phyloP scores from a whole-genome alignment of 2,888 invertebrate species.

The Tetranychus piercei region DNA sequence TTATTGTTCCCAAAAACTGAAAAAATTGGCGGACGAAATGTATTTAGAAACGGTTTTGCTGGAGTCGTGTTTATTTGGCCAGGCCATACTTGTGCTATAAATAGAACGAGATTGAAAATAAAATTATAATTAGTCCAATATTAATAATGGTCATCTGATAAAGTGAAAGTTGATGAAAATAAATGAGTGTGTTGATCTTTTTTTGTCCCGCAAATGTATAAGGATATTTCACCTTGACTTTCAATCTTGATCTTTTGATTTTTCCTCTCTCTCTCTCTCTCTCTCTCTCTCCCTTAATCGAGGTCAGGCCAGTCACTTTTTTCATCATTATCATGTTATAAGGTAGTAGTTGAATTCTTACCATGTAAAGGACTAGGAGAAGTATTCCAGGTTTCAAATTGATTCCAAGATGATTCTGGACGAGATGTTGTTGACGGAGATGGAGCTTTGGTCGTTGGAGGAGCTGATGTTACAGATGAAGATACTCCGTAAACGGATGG shows the following conservation, averaged over 20 bases:
- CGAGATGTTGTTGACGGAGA: not conserved
- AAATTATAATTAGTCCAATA: constrained; percentile 1
- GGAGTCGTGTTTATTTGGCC: constrained; percentile 13
- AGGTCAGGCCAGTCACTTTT: not conserved
- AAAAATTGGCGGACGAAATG: constrained; percentile 18
- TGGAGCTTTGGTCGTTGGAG: not conserved
- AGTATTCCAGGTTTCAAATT: constrained; percentile 18
- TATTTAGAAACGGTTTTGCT: constrained; percentile 13
- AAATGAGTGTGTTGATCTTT: not conserved
- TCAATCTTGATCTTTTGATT: not conserved
- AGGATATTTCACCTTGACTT: not conserved
- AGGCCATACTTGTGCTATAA: constrained; percentile 17
- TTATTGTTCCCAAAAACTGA: constrained; percentile 11
- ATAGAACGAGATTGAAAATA: not conserved
- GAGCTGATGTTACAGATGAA: constrained; percentile 5
- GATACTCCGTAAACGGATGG: constrained; percentile 5
- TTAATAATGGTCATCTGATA: not conserved
- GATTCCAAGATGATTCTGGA: not conserved
- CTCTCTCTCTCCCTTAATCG: not conserved
- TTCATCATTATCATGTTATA: not conserved
- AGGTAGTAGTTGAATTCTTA: not conserved
- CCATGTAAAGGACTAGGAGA: constrained; percentile 16
- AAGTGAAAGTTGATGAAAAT: not conserved
- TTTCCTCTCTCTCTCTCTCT: constrained; percentile 6
- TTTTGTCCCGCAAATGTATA: not conserved